phyloP scores from a whole-genome alignment of 2,113 vertebrate genomes.

The Murina feae region DNA sequence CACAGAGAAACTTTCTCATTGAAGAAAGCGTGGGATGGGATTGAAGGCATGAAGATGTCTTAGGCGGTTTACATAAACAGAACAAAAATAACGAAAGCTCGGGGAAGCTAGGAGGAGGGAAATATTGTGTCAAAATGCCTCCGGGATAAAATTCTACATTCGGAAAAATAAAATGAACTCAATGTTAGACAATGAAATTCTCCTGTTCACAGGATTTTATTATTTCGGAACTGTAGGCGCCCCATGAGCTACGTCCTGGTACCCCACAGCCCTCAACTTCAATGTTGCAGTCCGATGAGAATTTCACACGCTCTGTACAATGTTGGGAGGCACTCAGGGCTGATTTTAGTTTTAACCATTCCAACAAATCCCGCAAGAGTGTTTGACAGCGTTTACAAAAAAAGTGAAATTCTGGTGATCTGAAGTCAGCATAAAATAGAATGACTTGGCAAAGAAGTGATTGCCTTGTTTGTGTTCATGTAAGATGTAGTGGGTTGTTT shows the following conservation, averaged over 20 bases:
- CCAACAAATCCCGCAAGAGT: background rate
- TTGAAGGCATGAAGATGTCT: background rate
- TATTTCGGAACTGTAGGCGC: background rate
- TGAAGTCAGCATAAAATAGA: background rate
- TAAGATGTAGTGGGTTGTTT: background rate
- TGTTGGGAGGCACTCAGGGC: background rate
- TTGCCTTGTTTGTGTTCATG: background rate
- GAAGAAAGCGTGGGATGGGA: slow-evolving; percentile 34
- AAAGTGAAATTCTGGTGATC: background rate
- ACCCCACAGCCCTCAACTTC: background rate
- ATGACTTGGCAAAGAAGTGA: background rate
- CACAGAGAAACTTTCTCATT: background rate
- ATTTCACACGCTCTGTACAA: background rate
- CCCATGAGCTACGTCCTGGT: background rate
- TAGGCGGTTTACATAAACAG: background rate
- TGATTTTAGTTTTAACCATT: background rate
- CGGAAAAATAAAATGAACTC: background rate
- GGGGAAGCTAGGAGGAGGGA: background rate
- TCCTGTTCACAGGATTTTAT: background rate
- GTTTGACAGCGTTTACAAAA: background rate
- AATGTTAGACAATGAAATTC: background rate
- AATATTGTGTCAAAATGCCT: background rate
- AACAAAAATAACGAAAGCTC: background rate
- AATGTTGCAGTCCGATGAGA: background rate
- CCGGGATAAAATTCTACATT: background rate